Evolutionary conservation across 2,888 invertebrate species (phyloP), one percentile per base, ranked within the genome.

Genomic region (Sipha maydis): DNA sequence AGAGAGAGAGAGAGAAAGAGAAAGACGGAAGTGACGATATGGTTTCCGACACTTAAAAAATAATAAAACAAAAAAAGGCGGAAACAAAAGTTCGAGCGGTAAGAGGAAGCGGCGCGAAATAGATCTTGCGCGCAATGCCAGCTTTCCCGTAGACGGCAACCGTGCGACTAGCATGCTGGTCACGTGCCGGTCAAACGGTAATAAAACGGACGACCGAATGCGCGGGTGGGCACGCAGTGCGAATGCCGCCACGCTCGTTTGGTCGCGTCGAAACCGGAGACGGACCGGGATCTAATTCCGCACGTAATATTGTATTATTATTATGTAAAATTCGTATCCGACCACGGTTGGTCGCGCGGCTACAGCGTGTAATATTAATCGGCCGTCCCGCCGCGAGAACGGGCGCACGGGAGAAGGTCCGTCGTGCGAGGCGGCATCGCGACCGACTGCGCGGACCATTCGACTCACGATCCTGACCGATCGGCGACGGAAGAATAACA

Each of bases 111-210:
- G 41, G 41, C 9, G 41, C 34, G 34, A 8, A 41, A 9, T 1
- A 41, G 41, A 3, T 41, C 7, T 41, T 9, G 41, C 41, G 41
- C 9, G 9, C 8, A 41, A 3, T 0, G 7, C 41, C 7, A 38
- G 38, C 38, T 38, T 38, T 38, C 38, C 25, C 21, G 76, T 19
- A 7, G 41, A 28, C 1, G 17, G 31, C 28, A 34, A 4, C 34
- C 34, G 4, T 14, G 11, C 73, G 48, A n/a, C 11, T 14, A n/a
- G 76, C 25, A 85, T 19, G 71, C 79, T 38, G 77, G 86, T 86
- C 86, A 79, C 86, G 86, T 79, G 34, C 79, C n/a, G 83, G 86
- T 86, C 73, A 79, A 86, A 86, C 56, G 34, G 79, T 56, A 83
- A 86, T 61, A 86, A 86, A 79, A 80, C 85, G 9, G 38, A 79